These are phyloP conservation scores for Callosobruchus maculatus DNA, from an alignment of 2,888 invertebrate genomes.

Conservation along the genomic window DNA sequence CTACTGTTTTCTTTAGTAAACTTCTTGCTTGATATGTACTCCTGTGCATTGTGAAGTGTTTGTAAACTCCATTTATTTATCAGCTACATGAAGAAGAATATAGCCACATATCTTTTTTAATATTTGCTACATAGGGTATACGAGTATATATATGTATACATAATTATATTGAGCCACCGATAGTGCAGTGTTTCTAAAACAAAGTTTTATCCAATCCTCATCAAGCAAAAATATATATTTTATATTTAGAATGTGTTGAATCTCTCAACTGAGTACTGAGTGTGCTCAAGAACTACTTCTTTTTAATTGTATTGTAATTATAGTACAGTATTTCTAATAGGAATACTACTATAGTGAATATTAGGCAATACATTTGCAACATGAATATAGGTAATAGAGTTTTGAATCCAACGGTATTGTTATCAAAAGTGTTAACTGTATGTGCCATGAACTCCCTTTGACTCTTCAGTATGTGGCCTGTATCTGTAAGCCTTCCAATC, in stretches of 20 bases:
- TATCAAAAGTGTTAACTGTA: neutral
- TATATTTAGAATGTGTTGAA: neutral
- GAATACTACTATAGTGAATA: neutral
- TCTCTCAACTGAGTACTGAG: neutral
- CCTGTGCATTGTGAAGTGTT: too few species aligned
- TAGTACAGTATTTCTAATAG: neutral
- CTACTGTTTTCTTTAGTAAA: too few species aligned
- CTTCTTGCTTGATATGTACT: too few species aligned
- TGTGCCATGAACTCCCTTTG: neutral
- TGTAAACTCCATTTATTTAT: too few species aligned
- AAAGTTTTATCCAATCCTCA: neutral
- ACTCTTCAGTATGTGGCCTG: neutral
- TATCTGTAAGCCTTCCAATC: neutral
- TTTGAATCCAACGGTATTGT: neutral
- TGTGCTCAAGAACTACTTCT: neutral
- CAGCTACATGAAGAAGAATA: too few species aligned
- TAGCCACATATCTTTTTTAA: too few species aligned
- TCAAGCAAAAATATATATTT: neutral
- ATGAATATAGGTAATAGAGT: neutral
- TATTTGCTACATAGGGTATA: too few species aligned
- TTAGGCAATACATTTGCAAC: neutral
- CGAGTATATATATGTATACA: too few species aligned
- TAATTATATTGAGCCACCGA: too few species aligned
- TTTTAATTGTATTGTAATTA: neutral
- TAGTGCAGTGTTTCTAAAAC: too few species aligned